Percentiles rank a stretch among this genome's conserved stretches.
Evolutionary conservation across 2,888 invertebrate genomes (phyloP).

Genomic region (Dicycla oo): DNA sequence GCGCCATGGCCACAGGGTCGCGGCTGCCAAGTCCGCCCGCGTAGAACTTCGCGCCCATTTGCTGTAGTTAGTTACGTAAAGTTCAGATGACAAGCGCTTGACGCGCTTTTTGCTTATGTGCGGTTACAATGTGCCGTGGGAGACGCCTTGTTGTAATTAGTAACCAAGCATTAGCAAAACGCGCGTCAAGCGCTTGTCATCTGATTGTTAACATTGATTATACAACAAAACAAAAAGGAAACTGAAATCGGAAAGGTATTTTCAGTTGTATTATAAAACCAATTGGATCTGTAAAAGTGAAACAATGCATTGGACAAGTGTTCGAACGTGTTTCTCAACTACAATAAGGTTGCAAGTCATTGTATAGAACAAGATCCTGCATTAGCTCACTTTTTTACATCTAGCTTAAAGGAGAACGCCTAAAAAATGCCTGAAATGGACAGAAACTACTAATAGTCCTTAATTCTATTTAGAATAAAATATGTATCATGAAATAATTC

Average conservation of each 20-base stretch:
- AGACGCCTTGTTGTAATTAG: neutral
- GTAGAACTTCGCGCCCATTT: slow-evolving; percentile 88
- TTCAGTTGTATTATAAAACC: no score
- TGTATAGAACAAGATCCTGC: neutral
- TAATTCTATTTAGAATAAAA: no score
- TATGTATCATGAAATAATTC: no score
- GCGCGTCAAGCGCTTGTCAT: slow-evolving; percentile 60
- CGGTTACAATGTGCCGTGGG: slow-evolving; percentile 32
- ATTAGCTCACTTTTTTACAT: neutral
- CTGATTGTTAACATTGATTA: slow-evolving; percentile 42
- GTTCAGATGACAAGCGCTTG: slow-evolving; percentile 56
- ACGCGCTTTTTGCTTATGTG: slow-evolving; percentile 54
- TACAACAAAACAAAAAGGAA: slow-evolving; percentile 6
- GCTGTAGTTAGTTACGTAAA: slow-evolving; percentile 54
- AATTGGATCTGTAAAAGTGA: neutral
- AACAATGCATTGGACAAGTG: slow-evolving; percentile 1
- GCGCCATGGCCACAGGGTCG: slow-evolving; percentile 88
- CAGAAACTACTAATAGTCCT: no score
- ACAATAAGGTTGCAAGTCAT: neutral
- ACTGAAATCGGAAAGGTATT: neutral
- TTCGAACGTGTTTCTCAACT: neutral
- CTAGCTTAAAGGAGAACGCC: neutral
- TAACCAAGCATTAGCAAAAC: slow-evolving; percentile 54
- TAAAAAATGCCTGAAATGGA: no score
- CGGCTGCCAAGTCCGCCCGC: slow-evolving; percentile 89